phyloP scores from a whole-genome alignment of 2,113 vertebrate species.

The Panthera leo region DNA sequence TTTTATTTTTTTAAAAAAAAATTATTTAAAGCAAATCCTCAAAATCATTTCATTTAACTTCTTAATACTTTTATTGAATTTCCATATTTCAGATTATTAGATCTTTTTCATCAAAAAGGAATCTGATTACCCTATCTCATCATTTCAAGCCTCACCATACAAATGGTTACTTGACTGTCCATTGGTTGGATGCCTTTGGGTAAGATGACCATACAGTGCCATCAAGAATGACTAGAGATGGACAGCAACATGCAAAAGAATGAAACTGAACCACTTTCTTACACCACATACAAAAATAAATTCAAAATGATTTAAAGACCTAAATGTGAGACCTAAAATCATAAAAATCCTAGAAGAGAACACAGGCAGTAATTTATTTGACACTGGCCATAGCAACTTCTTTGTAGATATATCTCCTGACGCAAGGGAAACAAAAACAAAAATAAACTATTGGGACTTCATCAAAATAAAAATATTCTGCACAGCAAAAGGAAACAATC shows the following conservation, averaged over 20 bases:
- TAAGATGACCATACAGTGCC: background rate
- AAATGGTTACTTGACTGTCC: background rate
- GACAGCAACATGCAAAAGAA: background rate
- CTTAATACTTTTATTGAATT: background rate
- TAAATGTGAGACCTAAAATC: background rate
- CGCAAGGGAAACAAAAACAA: background rate
- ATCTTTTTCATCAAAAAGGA: background rate
- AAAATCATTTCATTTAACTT: conserved; percentile 18
- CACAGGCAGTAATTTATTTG: background rate
- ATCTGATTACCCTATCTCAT: background rate
- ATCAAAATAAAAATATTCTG: background rate
- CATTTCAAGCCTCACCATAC: background rate
- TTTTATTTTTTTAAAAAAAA: background rate
- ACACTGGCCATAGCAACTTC: background rate
- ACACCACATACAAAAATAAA: background rate
- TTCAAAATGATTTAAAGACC: background rate
- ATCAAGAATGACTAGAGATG: background rate
- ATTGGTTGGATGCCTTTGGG: background rate
- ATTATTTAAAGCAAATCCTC: background rate
- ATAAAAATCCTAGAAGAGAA: background rate
- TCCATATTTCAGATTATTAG: background rate
- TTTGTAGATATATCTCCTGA: background rate
- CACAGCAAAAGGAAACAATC: background rate
- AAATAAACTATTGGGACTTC: background rate
- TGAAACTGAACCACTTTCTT: background rate